phyloP scores from a whole-genome alignment of 2,888 invertebrate genomes.

The Mesorhabditis sp. region DNA sequence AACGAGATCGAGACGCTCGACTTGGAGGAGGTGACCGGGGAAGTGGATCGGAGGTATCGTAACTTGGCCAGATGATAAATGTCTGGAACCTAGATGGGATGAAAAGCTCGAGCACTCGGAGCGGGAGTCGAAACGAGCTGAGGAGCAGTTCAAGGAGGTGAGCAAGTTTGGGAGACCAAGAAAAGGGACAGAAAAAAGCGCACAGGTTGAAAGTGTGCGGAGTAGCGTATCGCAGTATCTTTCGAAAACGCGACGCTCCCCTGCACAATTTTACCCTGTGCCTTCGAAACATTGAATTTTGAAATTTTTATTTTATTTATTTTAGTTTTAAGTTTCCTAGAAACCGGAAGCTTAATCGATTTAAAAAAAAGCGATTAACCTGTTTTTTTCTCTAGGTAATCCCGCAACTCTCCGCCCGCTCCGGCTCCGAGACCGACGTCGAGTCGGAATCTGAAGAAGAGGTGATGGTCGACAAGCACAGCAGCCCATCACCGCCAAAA shows the following conservation, averaged over 20 bases:
- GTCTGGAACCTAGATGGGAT: not conserved
- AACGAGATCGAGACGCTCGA: slow-evolving; percentile 5
- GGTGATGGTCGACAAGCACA: not conserved
- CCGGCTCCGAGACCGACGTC: not conserved
- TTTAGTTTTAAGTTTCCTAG: no score
- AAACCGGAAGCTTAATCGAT: no score
- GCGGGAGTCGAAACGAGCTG: not conserved
- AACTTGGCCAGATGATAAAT: not conserved
- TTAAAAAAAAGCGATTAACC: no score
- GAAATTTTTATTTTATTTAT: no score
- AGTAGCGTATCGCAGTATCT: no score
- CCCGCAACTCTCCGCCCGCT: not conserved
- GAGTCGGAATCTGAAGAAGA: not conserved
- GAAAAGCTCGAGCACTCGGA: not conserved
- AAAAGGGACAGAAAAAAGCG: no score
- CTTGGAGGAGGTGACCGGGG: not conserved
- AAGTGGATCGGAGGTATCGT: not conserved
- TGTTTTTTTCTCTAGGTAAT: not conserved
- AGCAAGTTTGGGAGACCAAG: not conserved
- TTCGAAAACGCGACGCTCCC: no score
- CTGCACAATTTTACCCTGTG: no score
- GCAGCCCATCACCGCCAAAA: not conserved
- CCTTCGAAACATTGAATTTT: no score
- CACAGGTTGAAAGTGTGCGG: no score
- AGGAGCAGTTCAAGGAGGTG: slow-evolving; percentile 4